Evolutionary conservation across 2,113 vertebrate species (phyloP).

Genomic region (mouse (Mus musculus)): DNA sequence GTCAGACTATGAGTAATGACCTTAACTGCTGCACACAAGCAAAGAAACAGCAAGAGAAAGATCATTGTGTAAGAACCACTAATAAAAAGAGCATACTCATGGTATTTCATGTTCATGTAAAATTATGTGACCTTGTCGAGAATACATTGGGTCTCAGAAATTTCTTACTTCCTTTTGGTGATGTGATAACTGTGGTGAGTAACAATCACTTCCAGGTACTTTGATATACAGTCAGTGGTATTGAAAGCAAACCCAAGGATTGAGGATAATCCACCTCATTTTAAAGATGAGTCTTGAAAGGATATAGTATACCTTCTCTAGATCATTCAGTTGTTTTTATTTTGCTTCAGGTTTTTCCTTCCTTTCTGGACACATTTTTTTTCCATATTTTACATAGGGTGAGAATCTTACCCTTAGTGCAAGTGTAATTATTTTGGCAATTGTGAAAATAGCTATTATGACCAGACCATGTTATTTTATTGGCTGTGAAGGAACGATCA

Average conservation of each 20-base stretch:
- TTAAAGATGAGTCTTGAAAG: not conserved
- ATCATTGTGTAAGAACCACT: not conserved
- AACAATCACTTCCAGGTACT: not conserved
- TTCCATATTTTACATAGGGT: not conserved
- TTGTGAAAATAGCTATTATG: not conserved
- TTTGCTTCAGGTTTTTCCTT: not conserved
- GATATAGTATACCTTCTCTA: not conserved
- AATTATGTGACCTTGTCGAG: not conserved
- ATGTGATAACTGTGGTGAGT: not conserved
- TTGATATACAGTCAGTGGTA: not conserved
- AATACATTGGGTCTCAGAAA: not conserved
- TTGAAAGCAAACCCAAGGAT: not conserved
- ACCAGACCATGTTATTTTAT: not conserved
- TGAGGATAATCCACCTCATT: not conserved
- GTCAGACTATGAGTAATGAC: not conserved
- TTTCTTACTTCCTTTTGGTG: not conserved
- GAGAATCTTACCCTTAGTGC: not conserved
- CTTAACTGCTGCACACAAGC: not conserved
- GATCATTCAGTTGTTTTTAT: not conserved
- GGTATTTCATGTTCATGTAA: not conserved
- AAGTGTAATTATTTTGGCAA: not conserved
- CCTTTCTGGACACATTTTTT: not conserved
- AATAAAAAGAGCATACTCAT: not conserved
- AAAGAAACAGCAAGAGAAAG: not conserved
- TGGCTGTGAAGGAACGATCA: conserved; percentile 3